Conservation (phyloP, 2,888 invertebrate genomes). For the Elaeidobius kamerunicus region DNA sequence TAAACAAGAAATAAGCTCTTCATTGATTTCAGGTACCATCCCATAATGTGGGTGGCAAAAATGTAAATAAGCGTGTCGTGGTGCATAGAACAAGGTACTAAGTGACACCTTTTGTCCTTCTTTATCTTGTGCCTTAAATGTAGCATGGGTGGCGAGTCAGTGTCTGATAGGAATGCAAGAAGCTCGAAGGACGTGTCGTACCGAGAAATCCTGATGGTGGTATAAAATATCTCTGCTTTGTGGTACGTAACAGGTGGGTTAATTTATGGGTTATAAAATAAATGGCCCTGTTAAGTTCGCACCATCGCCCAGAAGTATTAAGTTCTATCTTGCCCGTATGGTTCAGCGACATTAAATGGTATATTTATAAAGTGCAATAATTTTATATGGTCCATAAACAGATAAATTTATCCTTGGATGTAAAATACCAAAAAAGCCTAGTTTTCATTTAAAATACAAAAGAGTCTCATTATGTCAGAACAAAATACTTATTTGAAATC, state of each 20-base stretch:
- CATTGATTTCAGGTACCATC: background rate
- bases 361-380: background rate
- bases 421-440: background rate
- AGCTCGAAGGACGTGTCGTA: constrained; percentile 21
- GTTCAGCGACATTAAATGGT: background rate
- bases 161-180: constrained; percentile 13
- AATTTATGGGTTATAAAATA: constrained; percentile 21
- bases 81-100: constrained; percentile 5
- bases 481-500: no score
- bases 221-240: constrained; percentile 20
- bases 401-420: background rate
- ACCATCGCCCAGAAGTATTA: background rate
- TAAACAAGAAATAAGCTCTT: no score
- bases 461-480: no score
- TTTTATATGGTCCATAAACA: background rate
- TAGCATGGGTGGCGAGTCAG: constrained; percentile 17
- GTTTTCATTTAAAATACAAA: background rate
- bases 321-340: background rate
- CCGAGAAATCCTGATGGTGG: constrained; percentile 14
- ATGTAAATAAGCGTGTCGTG: background rate
- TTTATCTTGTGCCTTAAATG: constrained; percentile 13
- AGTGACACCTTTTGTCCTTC: constrained; percentile 19
- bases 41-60: background rate
- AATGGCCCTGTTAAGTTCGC: background rate
- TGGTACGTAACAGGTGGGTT: constrained; percentile 20